These are phyloP conservation scores for Zaprionus tsacasi DNA, from an alignment of 1,140 invertebrate genomes.

Conservation along the genomic window DNA sequence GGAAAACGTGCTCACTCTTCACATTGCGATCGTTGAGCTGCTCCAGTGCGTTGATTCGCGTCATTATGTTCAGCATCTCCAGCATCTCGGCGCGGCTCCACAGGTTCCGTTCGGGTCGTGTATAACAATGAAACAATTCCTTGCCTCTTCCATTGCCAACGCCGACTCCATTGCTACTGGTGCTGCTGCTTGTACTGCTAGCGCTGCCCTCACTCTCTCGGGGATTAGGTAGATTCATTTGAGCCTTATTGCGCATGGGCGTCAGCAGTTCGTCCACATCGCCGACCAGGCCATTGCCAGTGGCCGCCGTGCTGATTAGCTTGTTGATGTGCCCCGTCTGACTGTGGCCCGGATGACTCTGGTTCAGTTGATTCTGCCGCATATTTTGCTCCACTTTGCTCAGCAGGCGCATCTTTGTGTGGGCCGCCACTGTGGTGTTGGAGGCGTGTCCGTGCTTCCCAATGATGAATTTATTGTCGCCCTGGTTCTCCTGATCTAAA, in stretches of 20 bases:
- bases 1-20: slow-evolving; percentile 75
- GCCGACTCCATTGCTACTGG: slow-evolving; percentile 3
- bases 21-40: slow-evolving; percentile 73
- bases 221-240: slow-evolving; percentile 15
- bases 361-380: slow-evolving; percentile 54
- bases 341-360: slow-evolving; percentile 43
- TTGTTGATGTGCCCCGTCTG: slow-evolving; percentile 59
- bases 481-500: slow-evolving; percentile 52
- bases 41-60: slow-evolving; percentile 71
- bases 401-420: slow-evolving; percentile 70
- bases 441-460: slow-evolving; percentile 24
- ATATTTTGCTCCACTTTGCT: slow-evolving; percentile 75
- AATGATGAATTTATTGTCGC: slow-evolving; percentile 30
- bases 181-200: slow-evolving; percentile 6
- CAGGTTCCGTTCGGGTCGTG: slow-evolving; percentile 74
- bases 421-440: slow-evolving; percentile 64
- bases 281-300: slow-evolving; percentile 67
- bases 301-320: slow-evolving; percentile 64
- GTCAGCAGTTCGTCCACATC: slow-evolving; percentile 74
- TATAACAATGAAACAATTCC: slow-evolving; percentile 5
- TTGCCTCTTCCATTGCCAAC: slow-evolving; percentile 13
- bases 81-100: slow-evolving; percentile 79
- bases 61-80: slow-evolving; percentile 75
- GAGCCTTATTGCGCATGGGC: slow-evolving; percentile 61
- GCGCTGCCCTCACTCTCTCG: slow-evolving; percentile 2